Evolutionary conservation across 1,140 invertebrate species (phyloP), one percentile per base, ranked within the genome.

Genomic region (Ridgeia piscesae): DNA sequence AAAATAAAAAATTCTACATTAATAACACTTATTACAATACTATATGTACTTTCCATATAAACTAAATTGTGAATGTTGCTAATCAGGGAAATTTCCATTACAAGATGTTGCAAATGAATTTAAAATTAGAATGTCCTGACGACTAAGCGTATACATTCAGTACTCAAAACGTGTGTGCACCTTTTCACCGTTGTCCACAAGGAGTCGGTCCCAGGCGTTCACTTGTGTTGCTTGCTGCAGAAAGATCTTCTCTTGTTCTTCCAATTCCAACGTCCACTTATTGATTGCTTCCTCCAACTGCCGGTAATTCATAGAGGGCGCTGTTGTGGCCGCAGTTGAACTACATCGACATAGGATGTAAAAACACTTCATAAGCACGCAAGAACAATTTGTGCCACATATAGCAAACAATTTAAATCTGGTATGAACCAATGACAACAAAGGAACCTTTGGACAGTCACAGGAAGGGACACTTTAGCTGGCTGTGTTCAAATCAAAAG

Each of bases 201-300:
- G 96, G 6, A 99, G 96, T 94, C 97, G 97, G 95, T 99, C 99
- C 98, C 99, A 99, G 11, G 98, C 97, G 95, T 99, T 99, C 33
- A 99, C 97, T 96, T 99, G 98, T 17, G 98, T 98, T 1, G 98
- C 98, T 96, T 99, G 98, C 95, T 98, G 98, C 88, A 99, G 97
- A 95, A 99, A 99, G 1, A 97, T 97, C 95, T 98, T 98, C 95
- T 99, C 99, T 95, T 99, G 98, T 94, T 99, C 98, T 94, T 99
- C 98, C 27, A 99, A 96, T 94, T 99, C 98, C 31, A 98, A 95
- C 0, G 98, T 98, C 98, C 98, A 99, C 95, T 99, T 99, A 95
- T 99, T 99, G 90, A 99, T 98, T 1, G 97, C 97, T 94, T 99
- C 98, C 96, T 99, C 98, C 34, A 99, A 95, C 95, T 99, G 98